phyloP scores from a whole-genome alignment of 2,113 vertebrate genomes.

The Alethe diademata region DNA sequence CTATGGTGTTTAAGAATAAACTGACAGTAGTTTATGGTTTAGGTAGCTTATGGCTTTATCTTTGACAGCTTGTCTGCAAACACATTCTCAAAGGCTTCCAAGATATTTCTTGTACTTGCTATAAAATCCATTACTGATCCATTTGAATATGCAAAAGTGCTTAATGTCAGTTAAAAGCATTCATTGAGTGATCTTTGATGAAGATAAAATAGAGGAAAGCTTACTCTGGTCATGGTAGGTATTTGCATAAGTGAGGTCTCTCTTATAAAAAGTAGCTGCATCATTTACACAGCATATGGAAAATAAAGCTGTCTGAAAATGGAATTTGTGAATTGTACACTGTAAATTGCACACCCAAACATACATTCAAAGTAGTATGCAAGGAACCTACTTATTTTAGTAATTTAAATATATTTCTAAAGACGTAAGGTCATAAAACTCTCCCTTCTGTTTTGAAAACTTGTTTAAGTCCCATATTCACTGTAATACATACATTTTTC shows the following conservation, averaged over 20 bases:
- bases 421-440: not conserved
- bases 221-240: not conserved
- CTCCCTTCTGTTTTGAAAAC: not conserved
- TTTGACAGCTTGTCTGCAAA: not conserved
- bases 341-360: not conserved
- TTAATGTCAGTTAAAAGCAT: not conserved
- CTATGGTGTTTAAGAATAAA: not conserved
- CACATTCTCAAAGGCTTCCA: not conserved
- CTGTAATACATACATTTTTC: not conserved
- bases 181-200: not conserved
- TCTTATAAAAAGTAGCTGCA: not conserved
- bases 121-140: not conserved
- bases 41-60: not conserved
- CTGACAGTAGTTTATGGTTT: not conserved
- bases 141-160: not conserved
- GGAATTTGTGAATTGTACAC: accelerated
- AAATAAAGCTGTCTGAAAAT: not conserved
- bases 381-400: not conserved
- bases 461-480: not conserved
- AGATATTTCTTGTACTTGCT: not conserved
- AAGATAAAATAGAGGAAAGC: not conserved
- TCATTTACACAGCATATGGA: not conserved
- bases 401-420: not conserved
- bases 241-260: not conserved
- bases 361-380: too few relatives aligned